phyloP scores from a whole-genome alignment of 2,888 invertebrate species.

The Cosmia trapezina region DNA sequence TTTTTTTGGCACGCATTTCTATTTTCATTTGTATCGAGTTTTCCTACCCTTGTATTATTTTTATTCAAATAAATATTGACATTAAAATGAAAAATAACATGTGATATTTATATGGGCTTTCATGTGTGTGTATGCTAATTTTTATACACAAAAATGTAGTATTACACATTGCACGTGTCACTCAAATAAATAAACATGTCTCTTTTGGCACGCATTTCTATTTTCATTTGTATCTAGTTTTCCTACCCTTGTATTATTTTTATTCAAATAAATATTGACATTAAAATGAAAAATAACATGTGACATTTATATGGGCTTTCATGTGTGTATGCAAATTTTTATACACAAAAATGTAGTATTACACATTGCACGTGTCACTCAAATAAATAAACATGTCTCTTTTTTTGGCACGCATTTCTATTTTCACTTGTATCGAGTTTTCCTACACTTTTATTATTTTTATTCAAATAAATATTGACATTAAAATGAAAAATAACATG shows the following conservation, averaged over 20 bases:
- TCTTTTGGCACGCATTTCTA: not conserved
- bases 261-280: slow-evolving; percentile 12
- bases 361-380: slow-evolving; percentile 20
- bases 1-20: slow-evolving; percentile 3
- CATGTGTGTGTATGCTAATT: slow-evolving; percentile 34
- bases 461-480: slow-evolving; percentile 12
- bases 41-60: too few relatives aligned
- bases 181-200: slow-evolving; percentile 25
- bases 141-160: slow-evolving; percentile 42
- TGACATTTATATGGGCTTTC: slow-evolving; percentile 27
- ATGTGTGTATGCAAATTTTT: slow-evolving; percentile 42
- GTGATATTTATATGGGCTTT: slow-evolving; percentile 27
- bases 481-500: not conserved
- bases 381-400: slow-evolving; percentile 23
- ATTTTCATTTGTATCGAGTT: not conserved
- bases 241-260: too few relatives aligned
- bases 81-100: slow-evolving; percentile 2
- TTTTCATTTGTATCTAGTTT: not conserved
- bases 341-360: slow-evolving; percentile 37
- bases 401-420: not conserved
- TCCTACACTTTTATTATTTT: too few relatives aligned
- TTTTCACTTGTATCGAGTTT: not conserved
- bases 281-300: not conserved
- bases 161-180: slow-evolving; percentile 23
- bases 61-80: slow-evolving; percentile 8